These are phyloP conservation scores for Lacanobia wlatinum DNA, from an alignment of 2,888 invertebrate species.

Conservation along the genomic window DNA sequence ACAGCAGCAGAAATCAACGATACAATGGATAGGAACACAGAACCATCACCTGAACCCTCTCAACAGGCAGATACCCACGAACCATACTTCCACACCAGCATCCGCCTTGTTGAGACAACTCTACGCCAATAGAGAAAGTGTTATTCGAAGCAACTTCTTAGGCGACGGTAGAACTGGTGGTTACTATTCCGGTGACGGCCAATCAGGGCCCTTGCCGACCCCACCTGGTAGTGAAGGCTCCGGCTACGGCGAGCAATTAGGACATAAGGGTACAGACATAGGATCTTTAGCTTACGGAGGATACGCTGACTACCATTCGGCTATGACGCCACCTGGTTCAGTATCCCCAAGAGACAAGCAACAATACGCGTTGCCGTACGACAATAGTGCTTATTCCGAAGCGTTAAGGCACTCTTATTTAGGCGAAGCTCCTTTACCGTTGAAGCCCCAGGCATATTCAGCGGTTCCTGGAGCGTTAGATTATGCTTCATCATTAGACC, in stretches of 20 bases:
- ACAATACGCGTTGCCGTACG: conserved; percentile 90
- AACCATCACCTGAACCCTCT: conserved; percentile 92
- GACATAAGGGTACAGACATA: conserved; percentile 91
- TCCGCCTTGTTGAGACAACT: conserved; percentile 97
- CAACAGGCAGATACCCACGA: conserved; percentile 91
- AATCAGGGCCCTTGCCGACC: conserved; percentile 95
- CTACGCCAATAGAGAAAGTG: conserved; percentile 98
- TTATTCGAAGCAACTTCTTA: conserved; percentile 96
- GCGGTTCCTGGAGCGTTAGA: conserved; percentile 93
- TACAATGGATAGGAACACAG: conserved; percentile 98
- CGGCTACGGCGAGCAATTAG: conserved; percentile 92
- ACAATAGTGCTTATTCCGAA: conserved; percentile 92
- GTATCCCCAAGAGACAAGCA: conserved; percentile 97
- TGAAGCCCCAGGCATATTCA: conserved; percentile 97
- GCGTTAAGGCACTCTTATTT: conserved; percentile 90
- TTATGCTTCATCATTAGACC: conserved; percentile 93
- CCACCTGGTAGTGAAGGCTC: conserved; percentile 97
- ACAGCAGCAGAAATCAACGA: conserved; percentile 94
- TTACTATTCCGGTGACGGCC: conserved; percentile 91
- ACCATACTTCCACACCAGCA: conserved; percentile 94
- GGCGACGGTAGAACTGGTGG: conserved; percentile 88
- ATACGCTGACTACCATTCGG: conserved; percentile 96
- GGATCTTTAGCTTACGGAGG: conserved; percentile 91
- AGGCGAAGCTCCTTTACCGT: conserved; percentile 92
- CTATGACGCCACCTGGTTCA: conserved; percentile 99